Base-by-base conservation (phyloP, 2,888 invertebrate species). In the Neoitamus cyanurus region DNA sequence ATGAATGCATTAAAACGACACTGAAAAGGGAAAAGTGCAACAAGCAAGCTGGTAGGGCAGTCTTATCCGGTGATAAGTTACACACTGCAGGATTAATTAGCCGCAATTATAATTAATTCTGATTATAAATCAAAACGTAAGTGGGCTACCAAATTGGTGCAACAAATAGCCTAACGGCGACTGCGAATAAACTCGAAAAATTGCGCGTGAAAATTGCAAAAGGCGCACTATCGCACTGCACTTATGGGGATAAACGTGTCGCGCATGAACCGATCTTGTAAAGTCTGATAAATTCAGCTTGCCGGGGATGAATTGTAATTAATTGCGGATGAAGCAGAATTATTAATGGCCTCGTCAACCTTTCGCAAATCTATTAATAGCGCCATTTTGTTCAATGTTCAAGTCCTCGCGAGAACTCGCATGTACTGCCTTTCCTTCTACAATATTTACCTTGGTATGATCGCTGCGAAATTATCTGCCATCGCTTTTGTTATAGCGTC, bases 271-370 rank as follows among this genome's bases (percentile, higher is more conserved):
- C n/a, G 28, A 36, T 25, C 58, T 34, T 58, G 73, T 42, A 48
- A 25, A 20, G 4, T 28, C 75, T 75, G 68, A 84, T 69, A 84
- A 75, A 84, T 84, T 75, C 58, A 73, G 42, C 83, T 85, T 85
- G 86, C 87, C 86, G 88, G 87, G 88, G 87, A 88, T 88, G 88
- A 88, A 88, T 88, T 88, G 89, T 89, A 90, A 90, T 90, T 90
- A 90, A 90, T 90, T 89, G 90, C 89, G 90, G 88, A 88, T 90
- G 89, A 88, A 88, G 88, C 88, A 87, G 89, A 89, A 90, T 90
- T 90, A 90, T 90, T 90, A 90, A 90, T 90, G 90, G 89, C 89
- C 82, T 77, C 86, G 75, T 77, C 75, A 84, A 84, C 77, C 77
- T 84, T 84, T 75, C 42, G 48, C 73, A 58, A 7, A 30, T 37